phyloP scores from a whole-genome alignment of 2,113 vertebrate genomes.

The Mirounga angustirostris region DNA sequence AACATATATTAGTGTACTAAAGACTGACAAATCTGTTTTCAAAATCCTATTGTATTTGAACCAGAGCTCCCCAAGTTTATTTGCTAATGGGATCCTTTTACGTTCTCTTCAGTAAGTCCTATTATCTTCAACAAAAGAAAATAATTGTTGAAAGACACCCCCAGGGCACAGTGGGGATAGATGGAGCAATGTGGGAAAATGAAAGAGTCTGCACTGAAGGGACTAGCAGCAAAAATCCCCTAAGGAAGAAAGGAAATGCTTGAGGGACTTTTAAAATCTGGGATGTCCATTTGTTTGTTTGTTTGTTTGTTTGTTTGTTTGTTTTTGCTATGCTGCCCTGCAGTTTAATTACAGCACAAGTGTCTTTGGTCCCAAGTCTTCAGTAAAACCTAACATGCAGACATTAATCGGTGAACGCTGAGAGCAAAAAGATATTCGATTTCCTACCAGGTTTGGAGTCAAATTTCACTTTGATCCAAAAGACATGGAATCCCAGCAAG shows the following conservation, averaged over 20 bases:
- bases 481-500: background rate
- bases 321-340: background rate
- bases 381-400: background rate
- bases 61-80: background rate
- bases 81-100: constrained; percentile 36
- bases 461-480: background rate
- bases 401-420: background rate
- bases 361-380: background rate
- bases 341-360: background rate
- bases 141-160: background rate
- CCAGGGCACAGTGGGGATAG: background rate
- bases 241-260: background rate
- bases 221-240: background rate
- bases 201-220: background rate
- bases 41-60: background rate
- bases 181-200: background rate
- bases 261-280: background rate
- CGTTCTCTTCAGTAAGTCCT: background rate
- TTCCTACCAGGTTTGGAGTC: background rate
- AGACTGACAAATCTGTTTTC: background rate
- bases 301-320: background rate
- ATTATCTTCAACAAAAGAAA: background rate
- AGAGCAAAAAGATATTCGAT: background rate
- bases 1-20: background rate
- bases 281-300: background rate